Evolutionary conservation across 2,797 vertebrate genomes (phyloP), one percentile per base, ranked within the genome.

Genomic region (Acrocephalus scirpaceus): DNA sequence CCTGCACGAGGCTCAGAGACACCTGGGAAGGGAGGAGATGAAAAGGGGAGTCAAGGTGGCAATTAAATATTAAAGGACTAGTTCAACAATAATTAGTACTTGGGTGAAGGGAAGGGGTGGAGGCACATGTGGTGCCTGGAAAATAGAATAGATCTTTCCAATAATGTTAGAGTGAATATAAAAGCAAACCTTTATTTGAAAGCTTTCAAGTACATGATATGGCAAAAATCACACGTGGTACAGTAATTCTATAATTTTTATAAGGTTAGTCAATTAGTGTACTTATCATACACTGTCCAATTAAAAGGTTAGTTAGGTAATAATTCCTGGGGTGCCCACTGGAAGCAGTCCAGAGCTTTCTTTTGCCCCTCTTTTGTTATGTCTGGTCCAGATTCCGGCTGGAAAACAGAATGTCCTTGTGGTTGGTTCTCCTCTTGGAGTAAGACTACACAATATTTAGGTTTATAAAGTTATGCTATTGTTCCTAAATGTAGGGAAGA

Each of bases 61-160:
- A 93, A 96, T 96, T 96, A 96, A 90, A 72, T 93, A 92, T 90
- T 94, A 87, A 94, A 82, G 71, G 67, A 77, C 51, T 44, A 40
- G 90, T 90, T 90, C 53, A 79, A 81, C 82, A 95, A 10, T 86
- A 93, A 91, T 91, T 90, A 93, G 73, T 67, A 16, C 56, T 72
- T 76, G 66, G 74, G 83, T 44, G 56, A 74, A 92, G 58, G 51
- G 65, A 47, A 67, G 56, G 75, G 75, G 84, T 86, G 92, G 92
- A 93, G 67, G 44, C 30, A 36, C 32, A 20, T 44, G 25, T 40
- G 50, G 36, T 60, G 62, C n/a, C 27, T 85, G 62, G 45, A 58
- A 75, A 75, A 75, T 25, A 58, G 36, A 65, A 57, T 10, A 36
- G 61, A 22, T 66, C 21, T 66, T 85, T 75, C n/a, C 71, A 75